Evolutionary conservation across 2,888 invertebrate genomes (phyloP).

Genomic region (Philopedon plagiatum): DNA sequence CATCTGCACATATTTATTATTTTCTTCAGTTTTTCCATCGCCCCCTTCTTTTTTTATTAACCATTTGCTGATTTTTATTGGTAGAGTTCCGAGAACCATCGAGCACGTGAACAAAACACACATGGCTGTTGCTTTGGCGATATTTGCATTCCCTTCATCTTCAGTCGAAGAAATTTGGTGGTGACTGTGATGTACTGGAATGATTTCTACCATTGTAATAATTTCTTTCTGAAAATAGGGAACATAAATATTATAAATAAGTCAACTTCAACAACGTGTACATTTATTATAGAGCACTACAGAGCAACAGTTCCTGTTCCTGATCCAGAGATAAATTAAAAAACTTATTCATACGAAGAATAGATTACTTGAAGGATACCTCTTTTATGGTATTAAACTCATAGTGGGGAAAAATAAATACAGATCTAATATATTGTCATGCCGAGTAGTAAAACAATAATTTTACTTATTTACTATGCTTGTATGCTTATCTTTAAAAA

Average conservation of each 20-base stretch:
- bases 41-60: conserved; percentile 64
- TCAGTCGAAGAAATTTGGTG: conserved; percentile 1
- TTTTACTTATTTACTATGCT: neutral
- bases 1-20: conserved; percentile 46
- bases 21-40: conserved; percentile 5
- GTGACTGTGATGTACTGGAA: conserved; percentile 15
- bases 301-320: too few relatives aligned
- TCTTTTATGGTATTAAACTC: too few relatives aligned
- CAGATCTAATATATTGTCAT: neutral
- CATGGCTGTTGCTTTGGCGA: conserved; percentile 87
- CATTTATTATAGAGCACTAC: too few relatives aligned
- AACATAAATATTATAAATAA: too few relatives aligned
- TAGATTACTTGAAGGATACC: too few relatives aligned
- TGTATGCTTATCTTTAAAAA: conserved; percentile 4
- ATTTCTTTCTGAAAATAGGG: neutral
- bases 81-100: conserved; percentile 81
- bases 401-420: neutral
- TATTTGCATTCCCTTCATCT: conserved; percentile 51
- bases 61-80: conserved; percentile 78
- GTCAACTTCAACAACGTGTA: too few relatives aligned
- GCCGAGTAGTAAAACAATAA: neutral
- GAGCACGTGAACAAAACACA: conserved; percentile 82
- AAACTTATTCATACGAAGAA: too few relatives aligned
- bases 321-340: too few relatives aligned
- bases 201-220: conserved; percentile 9